Evolutionary conservation across 2,797 vertebrate species (phyloP), one percentile per base, ranked within the genome.

Genomic region (Crenichthys baileyi): DNA sequence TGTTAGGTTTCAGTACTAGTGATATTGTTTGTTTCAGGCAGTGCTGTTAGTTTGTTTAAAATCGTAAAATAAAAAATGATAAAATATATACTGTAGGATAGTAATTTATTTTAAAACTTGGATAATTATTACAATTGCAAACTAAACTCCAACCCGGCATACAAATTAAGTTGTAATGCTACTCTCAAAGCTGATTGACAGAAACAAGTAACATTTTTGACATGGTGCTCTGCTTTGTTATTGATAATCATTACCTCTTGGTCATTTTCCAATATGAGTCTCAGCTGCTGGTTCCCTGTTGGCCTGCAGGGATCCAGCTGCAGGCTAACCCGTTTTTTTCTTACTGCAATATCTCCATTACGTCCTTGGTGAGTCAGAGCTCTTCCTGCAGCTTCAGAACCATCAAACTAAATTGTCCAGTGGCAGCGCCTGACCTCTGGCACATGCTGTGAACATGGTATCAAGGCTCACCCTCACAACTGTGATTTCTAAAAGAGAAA

Each of bases 311-410:
- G 73, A 65, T 84, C 85, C 76, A 39, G 79, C 86, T 83, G 63
- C 72, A 75, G 83, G 81, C 79, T 44, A 12, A 36, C 56, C 73
- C 11, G 0, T 56, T 13, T 78, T 26, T 78, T 60, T 75, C 80
- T 44, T 70, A 2, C 81, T 75, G 79, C 18, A 24, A 80, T 83
- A 85, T 84, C 83, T 79, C 70, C 77, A 26, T 78, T 81, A 73
- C 80, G 79, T 83, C 79, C 75, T 81, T 78, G 75, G 36, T 53
- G 79, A 88, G 46, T 56, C 46, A 4, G 5, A 79, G 73, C 58
- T 84, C 79, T 86, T 91, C 82, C 88, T 87, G 82, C 78, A 84
- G 78, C 80, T 81, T 67, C 82, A 83, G 83, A 82, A 81, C 80
- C 75, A 75, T 88, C 78, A 85, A 74, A 84, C 61, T 8, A 79